These are phyloP conservation scores for Tolypeutes matacus DNA, from an alignment of 2,797 vertebrate species.

Conservation along the genomic window DNA sequence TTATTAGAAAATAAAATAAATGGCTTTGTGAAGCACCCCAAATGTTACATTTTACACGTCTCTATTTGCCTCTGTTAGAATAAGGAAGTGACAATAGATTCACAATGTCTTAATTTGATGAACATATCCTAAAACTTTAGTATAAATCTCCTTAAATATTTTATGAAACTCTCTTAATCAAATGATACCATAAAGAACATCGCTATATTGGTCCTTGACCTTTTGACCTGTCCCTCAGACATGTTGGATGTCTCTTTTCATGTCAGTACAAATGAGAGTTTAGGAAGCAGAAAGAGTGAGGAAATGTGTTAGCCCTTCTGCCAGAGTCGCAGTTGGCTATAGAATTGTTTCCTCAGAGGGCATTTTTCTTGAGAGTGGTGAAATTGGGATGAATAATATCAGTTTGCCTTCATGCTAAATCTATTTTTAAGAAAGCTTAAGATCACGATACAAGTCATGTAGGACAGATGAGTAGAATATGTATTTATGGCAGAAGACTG, in stretches of 20 bases:
- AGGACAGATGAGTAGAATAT: background rate
- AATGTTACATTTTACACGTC: background rate
- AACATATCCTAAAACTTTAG: constrained; percentile 6
- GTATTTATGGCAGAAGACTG: background rate
- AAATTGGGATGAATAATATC: constrained; percentile 41
- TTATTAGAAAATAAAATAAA: background rate
- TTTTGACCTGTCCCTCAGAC: background rate
- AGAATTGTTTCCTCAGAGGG: background rate
- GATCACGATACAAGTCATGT: background rate
- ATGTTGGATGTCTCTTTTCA: background rate
- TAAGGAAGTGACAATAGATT: constrained; percentile 36
- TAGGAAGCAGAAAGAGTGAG: background rate
- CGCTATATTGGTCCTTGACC: background rate
- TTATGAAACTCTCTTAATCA: background rate
- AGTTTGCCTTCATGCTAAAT: background rate
- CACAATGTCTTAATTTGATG: constrained; percentile 13
- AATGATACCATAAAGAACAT: background rate
- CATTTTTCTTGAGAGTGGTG: background rate
- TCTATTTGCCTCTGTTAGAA: constrained; percentile 20
- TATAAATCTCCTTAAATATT: constrained; percentile 10
- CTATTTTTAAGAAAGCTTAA: constrained; percentile 38
- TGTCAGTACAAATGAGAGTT: background rate
- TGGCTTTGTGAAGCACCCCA: background rate
- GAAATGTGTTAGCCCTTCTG: background rate
- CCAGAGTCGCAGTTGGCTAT: background rate